Percentiles rank a stretch among this genome's conserved stretches.
phyloP scores from a whole-genome alignment of 1,140 invertebrate genomes.

The Antheraea mylitta region DNA sequence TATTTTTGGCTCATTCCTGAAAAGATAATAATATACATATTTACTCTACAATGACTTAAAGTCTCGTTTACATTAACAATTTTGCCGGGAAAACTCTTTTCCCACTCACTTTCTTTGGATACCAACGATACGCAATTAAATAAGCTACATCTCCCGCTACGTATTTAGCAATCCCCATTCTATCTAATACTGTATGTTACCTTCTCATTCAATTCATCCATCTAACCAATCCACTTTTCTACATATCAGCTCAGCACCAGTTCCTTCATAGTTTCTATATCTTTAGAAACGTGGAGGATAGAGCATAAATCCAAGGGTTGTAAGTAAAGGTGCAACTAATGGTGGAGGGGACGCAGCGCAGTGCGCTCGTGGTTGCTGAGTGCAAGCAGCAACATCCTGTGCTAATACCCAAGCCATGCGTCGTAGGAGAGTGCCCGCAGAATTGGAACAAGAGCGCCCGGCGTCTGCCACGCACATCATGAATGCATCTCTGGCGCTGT shows the following conservation, averaged over 20 bases:
- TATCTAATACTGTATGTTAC: too few relatives aligned
- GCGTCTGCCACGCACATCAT: conserved; percentile 53
- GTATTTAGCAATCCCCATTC: too few relatives aligned
- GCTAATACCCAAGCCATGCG: conserved; percentile 68
- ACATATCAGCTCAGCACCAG: background rate
- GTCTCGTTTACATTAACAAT: too few relatives aligned
- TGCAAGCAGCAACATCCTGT: conserved; percentile 63
- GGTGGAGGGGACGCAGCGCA: conserved; percentile 45
- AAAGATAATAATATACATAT: too few relatives aligned
- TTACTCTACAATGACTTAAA: too few relatives aligned
- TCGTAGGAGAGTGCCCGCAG: conserved; percentile 44
- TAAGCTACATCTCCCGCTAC: too few relatives aligned
- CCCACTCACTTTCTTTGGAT: too few relatives aligned
- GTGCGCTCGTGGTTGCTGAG: conserved; percentile 47
- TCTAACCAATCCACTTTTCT: too few relatives aligned
- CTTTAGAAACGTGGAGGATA: conserved; percentile 46
- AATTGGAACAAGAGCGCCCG: conserved; percentile 47
- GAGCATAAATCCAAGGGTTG: conserved; percentile 39
- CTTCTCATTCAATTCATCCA: too few relatives aligned
- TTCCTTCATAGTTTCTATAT: background rate
- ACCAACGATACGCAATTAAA: too few relatives aligned
- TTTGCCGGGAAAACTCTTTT: too few relatives aligned
- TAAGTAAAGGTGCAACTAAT: conserved; percentile 41
- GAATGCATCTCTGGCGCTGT: conserved; percentile 66
- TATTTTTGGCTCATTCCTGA: too few relatives aligned